These are phyloP conservation scores for Tenebrio molitor DNA, from an alignment of 1,140 invertebrate species.

Conservation along the genomic window DNA sequence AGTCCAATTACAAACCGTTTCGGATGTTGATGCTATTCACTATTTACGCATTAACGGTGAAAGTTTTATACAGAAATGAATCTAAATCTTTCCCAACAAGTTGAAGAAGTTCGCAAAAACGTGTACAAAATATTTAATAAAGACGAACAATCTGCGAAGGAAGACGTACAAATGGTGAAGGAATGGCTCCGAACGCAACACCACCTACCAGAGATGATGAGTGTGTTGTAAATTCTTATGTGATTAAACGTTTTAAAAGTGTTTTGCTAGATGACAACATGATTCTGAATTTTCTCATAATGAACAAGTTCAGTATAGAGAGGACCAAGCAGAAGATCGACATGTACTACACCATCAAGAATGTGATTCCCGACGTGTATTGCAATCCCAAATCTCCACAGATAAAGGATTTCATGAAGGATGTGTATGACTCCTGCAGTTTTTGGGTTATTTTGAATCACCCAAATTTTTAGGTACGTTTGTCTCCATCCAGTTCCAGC, in stretches of 20 bases:
- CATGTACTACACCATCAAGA: not conserved
- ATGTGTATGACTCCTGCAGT: not conserved
- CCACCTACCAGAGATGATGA: slow-evolving; percentile 1
- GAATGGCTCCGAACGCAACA: not conserved
- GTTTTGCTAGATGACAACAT: not conserved
- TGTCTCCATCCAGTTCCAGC: not conserved
- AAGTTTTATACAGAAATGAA: too few species aligned
- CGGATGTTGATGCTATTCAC: too few species aligned
- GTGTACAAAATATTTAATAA: not conserved
- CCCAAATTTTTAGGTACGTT: not conserved
- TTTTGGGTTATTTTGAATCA: too few species aligned
- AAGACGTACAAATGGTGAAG: not conserved
- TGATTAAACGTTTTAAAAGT: too few species aligned
- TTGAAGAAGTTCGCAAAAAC: too few species aligned
- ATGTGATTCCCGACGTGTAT: not conserved
- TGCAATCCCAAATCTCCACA: not conserved
- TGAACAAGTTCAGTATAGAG: slow-evolving; percentile 4
- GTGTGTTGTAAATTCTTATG: too few species aligned
- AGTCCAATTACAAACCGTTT: too few species aligned
- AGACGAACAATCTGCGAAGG: not conserved
- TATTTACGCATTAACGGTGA: too few species aligned
- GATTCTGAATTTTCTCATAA: not conserved
- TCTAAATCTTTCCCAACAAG: too few species aligned
- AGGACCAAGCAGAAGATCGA: slow-evolving; percentile 8
- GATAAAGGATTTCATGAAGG: not conserved